Conservation (phyloP, 92 coral and sea anemone genomes). For the Pocillopora grandis region DNA sequence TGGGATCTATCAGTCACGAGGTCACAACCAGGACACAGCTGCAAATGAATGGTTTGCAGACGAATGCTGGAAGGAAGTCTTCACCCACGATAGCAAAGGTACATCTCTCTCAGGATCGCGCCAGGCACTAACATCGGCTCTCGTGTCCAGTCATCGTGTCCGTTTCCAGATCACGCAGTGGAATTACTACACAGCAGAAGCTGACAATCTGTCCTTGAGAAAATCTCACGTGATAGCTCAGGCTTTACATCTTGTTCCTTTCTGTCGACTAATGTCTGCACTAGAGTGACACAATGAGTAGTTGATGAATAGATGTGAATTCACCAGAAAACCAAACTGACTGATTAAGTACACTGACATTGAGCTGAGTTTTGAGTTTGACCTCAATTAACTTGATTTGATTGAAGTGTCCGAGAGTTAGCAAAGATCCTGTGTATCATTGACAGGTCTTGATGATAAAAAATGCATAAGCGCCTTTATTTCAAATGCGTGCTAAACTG, state of each 20-base stretch:
- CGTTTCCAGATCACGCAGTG: constrained; percentile 65
- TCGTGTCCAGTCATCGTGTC: constrained; percentile 71
- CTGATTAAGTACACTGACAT: too few species aligned
- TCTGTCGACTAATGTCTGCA: too few species aligned
- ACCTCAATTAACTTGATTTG: too few species aligned
- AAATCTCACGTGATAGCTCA: constrained; percentile 85
- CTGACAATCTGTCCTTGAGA: constrained; percentile 52
- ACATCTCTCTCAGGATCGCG: constrained; percentile 38
- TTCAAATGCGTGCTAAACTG: too few species aligned
- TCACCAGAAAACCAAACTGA: too few species aligned
- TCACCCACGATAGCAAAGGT: constrained; percentile 57
- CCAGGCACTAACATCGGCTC: constrained; percentile 45
- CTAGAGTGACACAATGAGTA: too few species aligned
- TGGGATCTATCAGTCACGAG: constrained; percentile 70
- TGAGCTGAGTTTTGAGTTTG: too few species aligned
- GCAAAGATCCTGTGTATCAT: too few species aligned
- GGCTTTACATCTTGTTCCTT: constrained; percentile 1
- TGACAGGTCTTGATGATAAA: too few species aligned
- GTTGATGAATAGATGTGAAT: too few species aligned
- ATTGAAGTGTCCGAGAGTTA: too few species aligned
- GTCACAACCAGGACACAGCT: constrained; percentile 74
- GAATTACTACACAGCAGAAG: constrained; percentile 68
- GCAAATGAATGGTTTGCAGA: constrained; percentile 83
- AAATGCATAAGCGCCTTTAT: too few species aligned
- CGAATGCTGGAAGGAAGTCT: constrained; percentile 73